Evolutionary conservation across 2,888 invertebrate species (phyloP).

Genomic region (Aspidapion aeneum): DNA sequence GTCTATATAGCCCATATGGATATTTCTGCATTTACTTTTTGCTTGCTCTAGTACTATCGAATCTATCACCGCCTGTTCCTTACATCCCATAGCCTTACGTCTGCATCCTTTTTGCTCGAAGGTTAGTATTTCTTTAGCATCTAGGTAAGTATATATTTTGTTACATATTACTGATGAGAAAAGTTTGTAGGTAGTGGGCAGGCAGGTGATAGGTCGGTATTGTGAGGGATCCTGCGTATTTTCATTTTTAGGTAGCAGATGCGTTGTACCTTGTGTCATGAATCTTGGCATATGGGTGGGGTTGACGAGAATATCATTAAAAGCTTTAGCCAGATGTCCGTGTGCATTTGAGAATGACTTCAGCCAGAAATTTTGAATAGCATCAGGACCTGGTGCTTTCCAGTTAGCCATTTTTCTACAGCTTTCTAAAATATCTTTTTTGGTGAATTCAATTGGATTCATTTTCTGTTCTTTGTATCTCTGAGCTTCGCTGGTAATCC

Average conservation of each 20-base stretch:
- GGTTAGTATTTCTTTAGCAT: neutral
- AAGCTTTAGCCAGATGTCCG: neutral
- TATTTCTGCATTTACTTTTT: neutral
- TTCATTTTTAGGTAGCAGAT: neutral
- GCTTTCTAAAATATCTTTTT: no score
- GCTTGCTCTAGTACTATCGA: neutral
- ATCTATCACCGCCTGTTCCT: neutral
- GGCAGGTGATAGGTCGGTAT: neutral
- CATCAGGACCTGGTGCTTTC: neutral
- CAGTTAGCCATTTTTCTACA: neutral
- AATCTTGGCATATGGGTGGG: neutral
- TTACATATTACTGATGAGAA: neutral
- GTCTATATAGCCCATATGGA: constrained; percentile 1
- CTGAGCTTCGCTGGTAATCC: no score
- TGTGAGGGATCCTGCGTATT: neutral
- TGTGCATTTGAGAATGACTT: neutral
- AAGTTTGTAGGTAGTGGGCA: neutral
- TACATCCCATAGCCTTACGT: neutral
- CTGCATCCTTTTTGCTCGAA: constrained; percentile 5
- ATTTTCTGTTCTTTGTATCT: no score
- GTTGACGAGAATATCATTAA: neutral
- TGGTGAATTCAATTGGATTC: no score
- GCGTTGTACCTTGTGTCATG: neutral
- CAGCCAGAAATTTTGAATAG: neutral
- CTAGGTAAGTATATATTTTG: neutral